These are phyloP conservation scores for Brenthis ino DNA, from an alignment of 2,888 invertebrate species.

Conservation along the genomic window DNA sequence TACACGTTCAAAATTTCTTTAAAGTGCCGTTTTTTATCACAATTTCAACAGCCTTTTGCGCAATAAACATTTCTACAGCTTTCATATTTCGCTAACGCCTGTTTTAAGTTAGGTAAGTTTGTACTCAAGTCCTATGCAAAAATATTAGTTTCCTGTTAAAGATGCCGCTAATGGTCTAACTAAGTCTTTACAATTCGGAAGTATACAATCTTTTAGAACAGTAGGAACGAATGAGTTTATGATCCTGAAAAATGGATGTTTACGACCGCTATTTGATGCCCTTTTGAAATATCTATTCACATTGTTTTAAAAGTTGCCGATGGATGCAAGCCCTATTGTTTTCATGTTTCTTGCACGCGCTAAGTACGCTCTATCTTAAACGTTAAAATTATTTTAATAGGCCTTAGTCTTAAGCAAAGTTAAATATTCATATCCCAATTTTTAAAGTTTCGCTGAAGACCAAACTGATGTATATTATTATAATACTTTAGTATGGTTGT, in stretches of 20 bases:
- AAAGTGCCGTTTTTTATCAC: slow-evolving; percentile 26
- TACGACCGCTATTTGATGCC: slow-evolving; percentile 49
- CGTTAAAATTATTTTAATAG: background rate
- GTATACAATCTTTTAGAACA: slow-evolving; percentile 70
- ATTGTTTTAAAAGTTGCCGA: slow-evolving; percentile 64
- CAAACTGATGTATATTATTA: no score
- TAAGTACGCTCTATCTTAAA: slow-evolving; percentile 2
- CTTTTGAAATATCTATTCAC: slow-evolving; percentile 32
- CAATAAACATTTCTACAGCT: slow-evolving; percentile 51
- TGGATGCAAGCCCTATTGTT: slow-evolving; percentile 32
- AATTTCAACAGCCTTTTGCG: slow-evolving; percentile 35
- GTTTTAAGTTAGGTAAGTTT: slow-evolving; percentile 41
- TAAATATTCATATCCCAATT: background rate
- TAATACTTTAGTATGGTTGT: no score
- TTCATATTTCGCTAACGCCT: slow-evolving; percentile 54
- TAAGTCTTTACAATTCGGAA: slow-evolving; percentile 70
- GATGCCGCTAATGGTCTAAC: slow-evolving; percentile 68
- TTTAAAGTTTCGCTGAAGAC: no score
- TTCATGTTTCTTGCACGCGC: slow-evolving; percentile 24
- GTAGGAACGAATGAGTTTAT: slow-evolving; percentile 77
- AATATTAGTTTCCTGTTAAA: slow-evolving; percentile 47
- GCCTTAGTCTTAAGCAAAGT: background rate
- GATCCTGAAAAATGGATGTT: slow-evolving; percentile 69
- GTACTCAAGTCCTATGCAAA: slow-evolving; percentile 63
- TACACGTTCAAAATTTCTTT: slow-evolving; percentile 4